Conservation (phyloP, 2,888 invertebrate genomes). For the Acanthosepion lycidas region DNA sequence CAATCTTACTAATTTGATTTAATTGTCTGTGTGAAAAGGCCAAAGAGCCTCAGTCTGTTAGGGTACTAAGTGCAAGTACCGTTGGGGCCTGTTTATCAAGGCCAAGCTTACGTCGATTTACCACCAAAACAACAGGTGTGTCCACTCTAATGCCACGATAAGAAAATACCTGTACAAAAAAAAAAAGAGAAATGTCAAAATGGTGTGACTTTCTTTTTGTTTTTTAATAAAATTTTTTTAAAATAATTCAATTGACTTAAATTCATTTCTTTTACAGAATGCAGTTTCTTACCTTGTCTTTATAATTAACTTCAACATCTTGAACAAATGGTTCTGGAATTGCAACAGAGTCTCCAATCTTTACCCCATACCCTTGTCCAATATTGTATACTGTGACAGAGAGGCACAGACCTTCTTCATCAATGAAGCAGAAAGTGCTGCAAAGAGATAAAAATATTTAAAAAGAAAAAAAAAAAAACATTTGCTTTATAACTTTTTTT, state of each 20-base stretch:
- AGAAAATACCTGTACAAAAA: conserved; percentile 80
- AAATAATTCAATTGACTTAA: too few species aligned
- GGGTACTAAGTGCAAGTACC: conserved; percentile 58
- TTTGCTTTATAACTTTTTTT: too few species aligned
- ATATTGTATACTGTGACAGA: conserved; percentile 89
- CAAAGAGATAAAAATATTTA: conserved; percentile 57
- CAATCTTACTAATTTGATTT: too few species aligned
- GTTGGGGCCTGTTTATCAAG: conserved; percentile 69
- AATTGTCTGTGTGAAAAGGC: too few species aligned
- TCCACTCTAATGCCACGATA: conserved; percentile 86
- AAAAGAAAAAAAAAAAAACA: neutral
- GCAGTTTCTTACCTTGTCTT: conserved; percentile 76
- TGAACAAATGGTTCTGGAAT: conserved; percentile 84
- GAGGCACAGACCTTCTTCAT: conserved; percentile 82
- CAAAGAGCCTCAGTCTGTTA: neutral
- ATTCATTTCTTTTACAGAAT: too few species aligned
- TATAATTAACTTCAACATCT: conserved; percentile 79
- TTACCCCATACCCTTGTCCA: conserved; percentile 86
- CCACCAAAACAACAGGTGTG: conserved; percentile 83
- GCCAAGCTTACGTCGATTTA: conserved; percentile 82
- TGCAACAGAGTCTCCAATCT: conserved; percentile 88
- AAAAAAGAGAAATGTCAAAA: conserved; percentile 23
- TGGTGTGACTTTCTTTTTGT: neutral
- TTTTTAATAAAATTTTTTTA: too few species aligned
- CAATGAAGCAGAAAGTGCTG: conserved; percentile 88